Evolutionary conservation across 2,797 vertebrate species (phyloP), one percentile per base, ranked within the genome.

Genomic region (Tauraco hartlaubi): DNA sequence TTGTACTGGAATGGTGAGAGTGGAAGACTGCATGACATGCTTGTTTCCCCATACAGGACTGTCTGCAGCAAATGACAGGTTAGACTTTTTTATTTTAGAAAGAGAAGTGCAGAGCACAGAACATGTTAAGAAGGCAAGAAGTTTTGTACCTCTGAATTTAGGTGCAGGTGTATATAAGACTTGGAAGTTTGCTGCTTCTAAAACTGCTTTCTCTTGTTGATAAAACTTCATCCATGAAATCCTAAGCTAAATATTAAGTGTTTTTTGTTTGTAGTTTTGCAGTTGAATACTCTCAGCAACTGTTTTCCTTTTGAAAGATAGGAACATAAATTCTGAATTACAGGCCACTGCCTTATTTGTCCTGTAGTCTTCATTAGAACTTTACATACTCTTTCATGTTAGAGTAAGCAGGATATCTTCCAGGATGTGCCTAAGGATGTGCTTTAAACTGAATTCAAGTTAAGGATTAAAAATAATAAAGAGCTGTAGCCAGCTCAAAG

Each of bases 1-100:
- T 52, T 62, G 51, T 33, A 22, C 18, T 73, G 1, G 2, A 1
- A 1, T 28, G 5, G 1, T 31, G 11, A n/a, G 20, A 63, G 15
- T 7, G 5, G 26, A 71, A 87, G 48, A 3, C 19, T 56, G 20
- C 41, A 21, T 13, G 51, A 41, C 1, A 1, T 1, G 0, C 10
- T 73, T 62, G 12, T 66, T 21, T 74, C 22, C 37, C 67, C 44
- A 33, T 46, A 19, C 0, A 63, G 7, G 12, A 59, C 0, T 0
- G 9, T 49, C 26, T 61, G 21, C 31, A 92, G 20, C 14, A 86
- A 23, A 23, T 72, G n/a, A 20, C 4, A 31, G 17, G 4, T 6
- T 3, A 8, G 26, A 23, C 0, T 6, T 28, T 15, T 25, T 52
- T 48, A 44, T 64, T 68, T 44, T 2, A 58, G 58, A 4, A 17